phyloP scores from a whole-genome alignment of 2,888 invertebrate species.

The Diplolepis rosae region DNA sequence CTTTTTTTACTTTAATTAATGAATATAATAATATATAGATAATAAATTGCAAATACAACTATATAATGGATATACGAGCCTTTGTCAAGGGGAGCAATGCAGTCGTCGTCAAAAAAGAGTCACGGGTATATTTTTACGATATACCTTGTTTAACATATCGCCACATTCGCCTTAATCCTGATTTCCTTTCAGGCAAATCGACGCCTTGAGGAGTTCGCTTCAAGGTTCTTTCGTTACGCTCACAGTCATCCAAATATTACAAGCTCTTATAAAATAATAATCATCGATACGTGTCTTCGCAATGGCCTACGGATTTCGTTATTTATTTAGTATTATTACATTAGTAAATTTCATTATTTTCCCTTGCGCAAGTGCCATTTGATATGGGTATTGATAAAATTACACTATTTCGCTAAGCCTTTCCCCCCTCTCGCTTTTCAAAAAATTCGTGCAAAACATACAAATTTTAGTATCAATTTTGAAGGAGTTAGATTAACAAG shows the following conservation, averaged over 20 bases:
- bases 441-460: slow-evolving; percentile 23
- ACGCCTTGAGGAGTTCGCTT: slow-evolving; percentile 42
- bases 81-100: slow-evolving; percentile 67
- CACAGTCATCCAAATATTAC: slow-evolving; percentile 33
- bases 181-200: slow-evolving; percentile 38
- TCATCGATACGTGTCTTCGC: slow-evolving; percentile 12
- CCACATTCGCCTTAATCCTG: slow-evolving; percentile 32
- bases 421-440: slow-evolving; percentile 30
- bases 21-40: slow-evolving; percentile 59
- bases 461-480: no score
- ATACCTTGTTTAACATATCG: slow-evolving; percentile 13
- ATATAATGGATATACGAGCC: slow-evolving; percentile 68
- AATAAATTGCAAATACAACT: slow-evolving; percentile 68
- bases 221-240: slow-evolving; percentile 41
- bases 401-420: slow-evolving; percentile 1
- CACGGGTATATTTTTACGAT: slow-evolving; percentile 47
- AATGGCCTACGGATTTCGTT: slow-evolving; percentile 21
- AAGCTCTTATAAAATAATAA: slow-evolving; percentile 26
- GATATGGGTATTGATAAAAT: slow-evolving; percentile 18
- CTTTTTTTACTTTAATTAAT: slow-evolving; percentile 55
- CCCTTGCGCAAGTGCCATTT: slow-evolving; percentile 11
- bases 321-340: slow-evolving; percentile 12
- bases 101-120: slow-evolving; percentile 65
- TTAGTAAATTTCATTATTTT: background rate
- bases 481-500: no score